Percentiles rank a stretch among this genome's conserved stretches.
These are phyloP conservation scores for Symphodus melops DNA, from an alignment of 2,113 vertebrate genomes.

Conservation along the genomic window DNA sequence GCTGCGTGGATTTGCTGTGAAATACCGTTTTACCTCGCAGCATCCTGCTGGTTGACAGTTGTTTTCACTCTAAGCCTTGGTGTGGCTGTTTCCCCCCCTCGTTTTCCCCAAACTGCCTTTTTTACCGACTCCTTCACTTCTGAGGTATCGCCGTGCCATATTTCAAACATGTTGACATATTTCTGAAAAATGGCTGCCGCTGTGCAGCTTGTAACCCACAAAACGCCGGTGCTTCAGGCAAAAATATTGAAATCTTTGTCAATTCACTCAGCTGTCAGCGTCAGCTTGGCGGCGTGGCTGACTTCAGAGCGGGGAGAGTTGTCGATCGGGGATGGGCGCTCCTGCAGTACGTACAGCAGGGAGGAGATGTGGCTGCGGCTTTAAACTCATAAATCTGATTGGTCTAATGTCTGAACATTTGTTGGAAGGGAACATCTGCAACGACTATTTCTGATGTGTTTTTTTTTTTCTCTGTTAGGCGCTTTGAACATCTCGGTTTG, in stretches of 20 bases:
- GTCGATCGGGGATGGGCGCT: conserved; percentile 25
- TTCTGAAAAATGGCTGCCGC: conserved; percentile 50
- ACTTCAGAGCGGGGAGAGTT: conserved; percentile 26
- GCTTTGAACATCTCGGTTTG: conserved; percentile 20
- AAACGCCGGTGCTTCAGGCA: conserved; percentile 49
- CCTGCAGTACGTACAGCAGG: conserved; percentile 17
- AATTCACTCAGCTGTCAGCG: conserved; percentile 45
- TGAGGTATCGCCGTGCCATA: conserved; percentile 28
- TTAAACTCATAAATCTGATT: neutral
- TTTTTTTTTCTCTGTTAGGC: neutral
- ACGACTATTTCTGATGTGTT: neutral
- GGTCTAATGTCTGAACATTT: conserved; percentile 16
- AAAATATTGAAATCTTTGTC: conserved; percentile 53
- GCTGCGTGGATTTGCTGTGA: neutral
- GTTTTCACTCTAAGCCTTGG: conserved; percentile 17
- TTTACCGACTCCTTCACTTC: conserved; percentile 24
- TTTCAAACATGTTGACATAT: conserved; percentile 51
- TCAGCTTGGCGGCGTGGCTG: conserved; percentile 21
- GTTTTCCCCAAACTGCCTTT: conserved; percentile 31
- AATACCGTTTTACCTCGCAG: conserved; percentile 12
- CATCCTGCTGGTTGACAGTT: conserved; percentile 13
- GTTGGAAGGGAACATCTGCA: conserved; percentile 32
- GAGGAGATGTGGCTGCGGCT: conserved; percentile 15
- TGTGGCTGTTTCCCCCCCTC: conserved; percentile 28
- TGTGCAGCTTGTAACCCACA: conserved; percentile 52